Percentiles rank a stretch among this genome's conserved stretches.
phyloP scores from a whole-genome alignment of 2,888 invertebrate genomes.

The Lottia gigantea region DNA sequence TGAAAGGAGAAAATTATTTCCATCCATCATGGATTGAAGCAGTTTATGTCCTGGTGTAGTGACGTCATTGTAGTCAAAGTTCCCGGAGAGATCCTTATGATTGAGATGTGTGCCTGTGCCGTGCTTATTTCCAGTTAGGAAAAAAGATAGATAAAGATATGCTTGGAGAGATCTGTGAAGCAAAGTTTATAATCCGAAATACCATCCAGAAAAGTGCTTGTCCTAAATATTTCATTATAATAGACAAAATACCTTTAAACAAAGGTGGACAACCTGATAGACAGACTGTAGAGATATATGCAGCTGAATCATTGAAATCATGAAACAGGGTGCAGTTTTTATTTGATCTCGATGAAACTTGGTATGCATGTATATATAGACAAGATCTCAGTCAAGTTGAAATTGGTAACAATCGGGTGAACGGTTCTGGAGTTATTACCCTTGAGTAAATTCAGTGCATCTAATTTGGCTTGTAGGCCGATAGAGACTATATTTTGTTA shows the following conservation, averaged over 20 bases:
- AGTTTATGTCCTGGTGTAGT: constrained; percentile 17
- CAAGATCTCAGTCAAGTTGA: too few relatives aligned
- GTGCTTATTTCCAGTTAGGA: constrained; percentile 2
- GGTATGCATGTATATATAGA: too few relatives aligned
- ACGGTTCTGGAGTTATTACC: too few relatives aligned
- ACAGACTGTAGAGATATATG: not conserved
- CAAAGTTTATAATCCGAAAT: too few relatives aligned
- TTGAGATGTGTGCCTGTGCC: constrained; percentile 23
- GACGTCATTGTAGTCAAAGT: constrained; percentile 21
- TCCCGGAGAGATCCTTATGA: constrained; percentile 13
- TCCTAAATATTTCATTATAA: not conserved
- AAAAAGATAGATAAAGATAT: too few relatives aligned
- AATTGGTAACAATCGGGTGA: too few relatives aligned
- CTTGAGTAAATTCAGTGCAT: too few relatives aligned
- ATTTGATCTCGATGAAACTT: too few relatives aligned
- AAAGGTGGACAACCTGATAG: not conserved
- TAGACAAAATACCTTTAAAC: not conserved
- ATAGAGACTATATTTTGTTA: too few relatives aligned
- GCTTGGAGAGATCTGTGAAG: too few relatives aligned
- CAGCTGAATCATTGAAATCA: not conserved
- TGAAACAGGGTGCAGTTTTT: too few relatives aligned
- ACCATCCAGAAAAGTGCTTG: not conserved
- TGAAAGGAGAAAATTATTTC: constrained; percentile 20
- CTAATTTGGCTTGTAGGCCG: too few relatives aligned
- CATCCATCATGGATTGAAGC: constrained; percentile 22